A percentile compares a stretch with the other conserved stretches of the same genome.
These are phyloP conservation scores for Bellardia bayeri DNA, from an alignment of 2,888 invertebrate genomes.

Conservation along the genomic window DNA sequence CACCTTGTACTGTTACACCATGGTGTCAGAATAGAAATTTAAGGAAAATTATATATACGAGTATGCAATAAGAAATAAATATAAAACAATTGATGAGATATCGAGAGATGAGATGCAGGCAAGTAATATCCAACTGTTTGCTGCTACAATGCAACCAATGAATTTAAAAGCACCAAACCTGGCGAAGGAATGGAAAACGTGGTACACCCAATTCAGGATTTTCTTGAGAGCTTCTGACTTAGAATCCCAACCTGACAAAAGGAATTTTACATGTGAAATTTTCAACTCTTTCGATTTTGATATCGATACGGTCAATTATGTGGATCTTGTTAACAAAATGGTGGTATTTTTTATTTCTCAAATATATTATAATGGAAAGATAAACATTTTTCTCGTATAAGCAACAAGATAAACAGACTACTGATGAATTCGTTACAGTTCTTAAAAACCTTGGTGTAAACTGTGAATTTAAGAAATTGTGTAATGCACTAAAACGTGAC, in stretches of 20 bases:
- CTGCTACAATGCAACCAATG: slow-evolving; percentile 40
- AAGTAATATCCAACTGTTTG: slow-evolving; percentile 18
- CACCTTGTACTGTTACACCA: too few relatives aligned
- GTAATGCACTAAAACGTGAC: slow-evolving; percentile 30
- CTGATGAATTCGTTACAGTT: slow-evolving; percentile 32
- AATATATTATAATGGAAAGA: slow-evolving; percentile 37
- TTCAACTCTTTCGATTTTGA: slow-evolving; percentile 53
- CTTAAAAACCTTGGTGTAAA: slow-evolving; percentile 65
- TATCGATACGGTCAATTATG: slow-evolving; percentile 51
- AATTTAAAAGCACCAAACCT: slow-evolving; percentile 43
- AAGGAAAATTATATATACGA: background rate
- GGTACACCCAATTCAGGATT: slow-evolving; percentile 45
- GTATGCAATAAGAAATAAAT: background rate
- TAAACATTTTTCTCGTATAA: slow-evolving; percentile 39
- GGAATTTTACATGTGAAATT: slow-evolving; percentile 53
- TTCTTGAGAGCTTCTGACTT: slow-evolving; percentile 38
- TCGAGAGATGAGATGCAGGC: background rate
- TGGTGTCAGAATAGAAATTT: background rate
- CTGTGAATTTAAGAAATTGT: slow-evolving; percentile 66
- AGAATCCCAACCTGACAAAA: slow-evolving; percentile 22
- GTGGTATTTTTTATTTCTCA: too few relatives aligned
- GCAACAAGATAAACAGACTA: slow-evolving; percentile 31
- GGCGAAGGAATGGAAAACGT: slow-evolving; percentile 50
- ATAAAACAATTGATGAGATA: background rate
- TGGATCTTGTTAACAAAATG: slow-evolving; percentile 30